Percentiles rank a stretch among this genome's conserved stretches.
Evolutionary conservation across 53 echinoderm and acorn worm genomes (phyloP).

Genomic region (Temnopleurus reevesii): DNA sequence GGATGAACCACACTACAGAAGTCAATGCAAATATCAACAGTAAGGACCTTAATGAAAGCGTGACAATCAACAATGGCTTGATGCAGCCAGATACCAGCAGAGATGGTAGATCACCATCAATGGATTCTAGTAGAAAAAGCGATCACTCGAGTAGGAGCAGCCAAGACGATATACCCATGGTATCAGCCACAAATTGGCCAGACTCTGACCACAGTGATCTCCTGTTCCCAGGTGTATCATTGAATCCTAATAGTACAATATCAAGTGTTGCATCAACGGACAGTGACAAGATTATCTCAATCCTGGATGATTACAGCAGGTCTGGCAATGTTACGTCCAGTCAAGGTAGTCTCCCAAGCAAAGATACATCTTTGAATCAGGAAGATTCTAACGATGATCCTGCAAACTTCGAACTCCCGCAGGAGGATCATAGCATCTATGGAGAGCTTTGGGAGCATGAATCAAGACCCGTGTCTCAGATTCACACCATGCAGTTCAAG

Average conservation of each 20-base stretch:
- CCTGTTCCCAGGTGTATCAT: background rate
- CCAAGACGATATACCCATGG: conserved; percentile 42
- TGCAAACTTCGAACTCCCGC: background rate
- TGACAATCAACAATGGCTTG: background rate
- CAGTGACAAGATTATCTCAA: conserved; percentile 41
- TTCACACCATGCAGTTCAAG: conserved; percentile 9
- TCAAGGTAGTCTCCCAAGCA: conserved; percentile 12
- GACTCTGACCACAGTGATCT: conserved; percentile 50
- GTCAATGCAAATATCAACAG: conserved; percentile 31
- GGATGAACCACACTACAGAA: background rate
- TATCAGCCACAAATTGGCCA: conserved; percentile 2
- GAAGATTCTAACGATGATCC: conserved; percentile 13
- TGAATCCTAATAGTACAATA: conserved; percentile 31
- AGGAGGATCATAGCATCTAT: background rate
- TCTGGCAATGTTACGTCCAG: background rate
- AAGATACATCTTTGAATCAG: conserved; percentile 22
- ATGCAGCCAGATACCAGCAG: background rate
- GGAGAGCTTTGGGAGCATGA: conserved; percentile 34
- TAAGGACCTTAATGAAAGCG: conserved; percentile 18
- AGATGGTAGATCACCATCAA: background rate
- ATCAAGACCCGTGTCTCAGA: conserved; percentile 6
- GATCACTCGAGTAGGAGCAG: conserved; percentile 48
- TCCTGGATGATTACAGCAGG: conserved; percentile 39
- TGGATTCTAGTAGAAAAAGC: conserved; percentile 41
- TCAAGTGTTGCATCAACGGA: conserved; percentile 40